These are phyloP conservation scores for Microvelia longipes DNA, from an alignment of 1,140 invertebrate genomes.

Conservation along the genomic window DNA sequence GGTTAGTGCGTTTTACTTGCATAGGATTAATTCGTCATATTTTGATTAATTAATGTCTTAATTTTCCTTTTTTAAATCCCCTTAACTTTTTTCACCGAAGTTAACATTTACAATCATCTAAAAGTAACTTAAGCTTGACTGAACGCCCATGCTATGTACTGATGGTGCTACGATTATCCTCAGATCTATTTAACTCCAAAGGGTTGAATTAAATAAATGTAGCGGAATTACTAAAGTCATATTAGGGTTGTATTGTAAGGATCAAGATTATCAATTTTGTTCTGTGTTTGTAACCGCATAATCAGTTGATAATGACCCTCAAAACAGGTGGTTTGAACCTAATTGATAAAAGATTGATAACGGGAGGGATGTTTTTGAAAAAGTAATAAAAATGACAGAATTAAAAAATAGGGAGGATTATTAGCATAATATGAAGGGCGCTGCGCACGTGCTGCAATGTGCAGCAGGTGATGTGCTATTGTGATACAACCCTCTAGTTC, in stretches of 20 bases:
- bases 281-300: not conserved
- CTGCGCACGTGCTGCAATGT: not conserved
- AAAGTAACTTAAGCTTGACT: no score
- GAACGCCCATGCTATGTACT: no score
- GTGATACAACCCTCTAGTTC: not conserved
- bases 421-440: not conserved
- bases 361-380: not conserved
- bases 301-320: not conserved
- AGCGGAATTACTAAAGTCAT: not conserved
- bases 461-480: not conserved
- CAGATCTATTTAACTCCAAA: not conserved
- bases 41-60: no score
- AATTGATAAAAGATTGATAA: not conserved
- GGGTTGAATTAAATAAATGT: not conserved
- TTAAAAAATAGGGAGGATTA: not conserved
- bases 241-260: no score
- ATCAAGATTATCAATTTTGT: not conserved
- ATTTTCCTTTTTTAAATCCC: no score
- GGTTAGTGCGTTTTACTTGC: no score
- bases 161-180: no score
- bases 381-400: no score
- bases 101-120: no score
- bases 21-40: no score
- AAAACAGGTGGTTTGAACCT: not conserved
- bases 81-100: no score